A percentile compares a stretch with the other conserved stretches of the same genome.
These are phyloP conservation scores for Phenganax stokvisi DNA, from an alignment of 92 coral and sea anemone species.

Conservation along the genomic window DNA sequence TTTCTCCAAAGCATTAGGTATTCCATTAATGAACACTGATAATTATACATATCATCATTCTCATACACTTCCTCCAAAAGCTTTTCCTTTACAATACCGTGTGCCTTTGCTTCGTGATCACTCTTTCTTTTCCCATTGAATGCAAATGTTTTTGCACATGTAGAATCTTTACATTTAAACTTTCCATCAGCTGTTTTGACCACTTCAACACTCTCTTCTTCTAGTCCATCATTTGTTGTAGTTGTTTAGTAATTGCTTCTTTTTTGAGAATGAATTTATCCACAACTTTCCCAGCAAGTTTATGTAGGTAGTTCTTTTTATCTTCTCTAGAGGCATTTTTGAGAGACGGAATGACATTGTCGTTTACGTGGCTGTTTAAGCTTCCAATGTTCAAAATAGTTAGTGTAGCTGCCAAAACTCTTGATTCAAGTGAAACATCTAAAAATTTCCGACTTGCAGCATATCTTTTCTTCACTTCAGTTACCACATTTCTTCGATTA, in stretches of 20 bases:
- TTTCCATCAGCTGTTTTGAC: slow-evolving; percentile 29
- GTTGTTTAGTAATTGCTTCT: background rate
- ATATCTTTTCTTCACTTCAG: slow-evolving; percentile 7
- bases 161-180: slow-evolving; percentile 11
- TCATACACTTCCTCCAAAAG: slow-evolving; percentile 27
- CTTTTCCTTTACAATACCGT: slow-evolving; percentile 1
- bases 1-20: too few species aligned
- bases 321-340: background rate
- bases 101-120: slow-evolving; percentile 29
- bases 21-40: slow-evolving; percentile 19
- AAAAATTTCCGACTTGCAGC: background rate
- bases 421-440: background rate
- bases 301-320: background rate
- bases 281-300: background rate
- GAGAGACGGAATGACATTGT: background rate
- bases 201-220: background rate
- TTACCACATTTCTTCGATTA: slow-evolving; percentile 13
- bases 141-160: slow-evolving; percentile 27
- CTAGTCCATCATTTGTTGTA: background rate
- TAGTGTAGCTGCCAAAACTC: background rate
- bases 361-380: background rate
- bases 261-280: background rate
- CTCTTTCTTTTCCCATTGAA: slow-evolving; percentile 24
- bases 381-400: background rate
- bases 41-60: slow-evolving; percentile 22